Evolutionary conservation across 2,888 invertebrate species (phyloP).

Genomic region (Drosophila colorata): DNA sequence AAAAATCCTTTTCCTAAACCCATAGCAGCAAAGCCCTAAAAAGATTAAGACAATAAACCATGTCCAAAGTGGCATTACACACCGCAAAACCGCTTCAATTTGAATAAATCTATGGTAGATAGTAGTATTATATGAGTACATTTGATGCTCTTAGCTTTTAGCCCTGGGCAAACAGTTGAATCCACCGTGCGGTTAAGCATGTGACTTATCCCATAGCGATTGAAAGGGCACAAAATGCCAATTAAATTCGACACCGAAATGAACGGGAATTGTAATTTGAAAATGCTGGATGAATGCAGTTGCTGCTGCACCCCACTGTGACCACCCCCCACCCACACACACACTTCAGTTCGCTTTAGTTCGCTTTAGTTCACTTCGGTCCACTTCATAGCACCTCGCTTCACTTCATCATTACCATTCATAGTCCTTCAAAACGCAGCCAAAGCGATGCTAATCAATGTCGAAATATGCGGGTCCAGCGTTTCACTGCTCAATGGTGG

Average conservation of each 20-base stretch:
- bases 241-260: conserved; percentile 42
- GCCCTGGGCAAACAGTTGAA: neutral
- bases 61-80: too few relatives aligned
- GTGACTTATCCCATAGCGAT: conserved; percentile 46
- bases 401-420: conserved; percentile 33
- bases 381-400: conserved; percentile 7
- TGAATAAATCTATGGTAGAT: too few relatives aligned
- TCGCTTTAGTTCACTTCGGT: neutral
- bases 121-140: too few relatives aligned
- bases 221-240: conserved; percentile 41
- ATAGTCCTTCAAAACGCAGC: conserved; percentile 31
- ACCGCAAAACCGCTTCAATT: too few relatives aligned
- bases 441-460: conserved; percentile 50
- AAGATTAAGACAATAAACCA: too few relatives aligned
- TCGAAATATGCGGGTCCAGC: conserved; percentile 44
- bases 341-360: too few relatives aligned
- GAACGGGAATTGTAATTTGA: conserved; percentile 53
- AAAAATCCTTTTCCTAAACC: too few relatives aligned
- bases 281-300: conserved; percentile 35
- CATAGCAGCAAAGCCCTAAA: too few relatives aligned
- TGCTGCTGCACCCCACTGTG: conserved; percentile 1
- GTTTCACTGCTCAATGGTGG: neutral
- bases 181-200: neutral
- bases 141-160: too few relatives aligned
- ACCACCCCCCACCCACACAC: too few relatives aligned